These are phyloP conservation scores for Entosphenus tridentatus DNA, from an alignment of 2,113 vertebrate species.

Conservation along the genomic window DNA sequence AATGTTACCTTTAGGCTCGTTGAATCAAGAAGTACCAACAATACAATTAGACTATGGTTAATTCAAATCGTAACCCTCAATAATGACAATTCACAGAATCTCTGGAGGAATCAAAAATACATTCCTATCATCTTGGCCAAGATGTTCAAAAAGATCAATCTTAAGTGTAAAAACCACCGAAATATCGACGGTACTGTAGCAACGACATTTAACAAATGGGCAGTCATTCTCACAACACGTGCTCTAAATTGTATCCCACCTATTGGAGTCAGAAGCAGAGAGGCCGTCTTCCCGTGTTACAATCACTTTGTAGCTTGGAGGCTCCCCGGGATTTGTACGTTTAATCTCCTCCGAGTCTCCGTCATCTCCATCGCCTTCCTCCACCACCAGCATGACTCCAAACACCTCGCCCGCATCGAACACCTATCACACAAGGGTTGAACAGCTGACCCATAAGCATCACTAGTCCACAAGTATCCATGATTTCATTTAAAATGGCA, in stretches of 20 bases:
- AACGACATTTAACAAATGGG: background rate
- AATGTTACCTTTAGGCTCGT: too few species aligned
- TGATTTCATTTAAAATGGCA: background rate
- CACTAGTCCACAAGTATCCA: background rate
- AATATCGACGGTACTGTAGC: background rate
- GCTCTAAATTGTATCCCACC: slow-evolving; percentile 24
- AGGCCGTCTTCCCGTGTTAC: slow-evolving; percentile 50
- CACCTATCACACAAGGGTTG: slow-evolving; percentile 22
- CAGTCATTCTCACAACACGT: background rate
- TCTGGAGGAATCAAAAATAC: too few species aligned
- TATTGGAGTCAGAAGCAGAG: slow-evolving; percentile 29
- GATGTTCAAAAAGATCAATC: background rate
- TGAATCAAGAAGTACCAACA: too few species aligned
- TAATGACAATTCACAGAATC: too few species aligned
- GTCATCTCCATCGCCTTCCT: slow-evolving; percentile 23
- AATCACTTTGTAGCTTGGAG: slow-evolving; percentile 42
- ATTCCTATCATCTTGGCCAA: background rate
- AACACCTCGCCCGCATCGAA: slow-evolving; percentile 83
- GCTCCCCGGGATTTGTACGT: slow-evolving; percentile 14
- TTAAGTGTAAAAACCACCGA: background rate
- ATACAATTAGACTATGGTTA: too few species aligned
- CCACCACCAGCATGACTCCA: slow-evolving; percentile 59
- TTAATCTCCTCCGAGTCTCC: slow-evolving; percentile 17
- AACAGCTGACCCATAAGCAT: background rate
- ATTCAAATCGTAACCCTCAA: too few species aligned